Conservation (phyloP, 2,797 vertebrate genomes). For the Furcifer pardalis region DNA sequence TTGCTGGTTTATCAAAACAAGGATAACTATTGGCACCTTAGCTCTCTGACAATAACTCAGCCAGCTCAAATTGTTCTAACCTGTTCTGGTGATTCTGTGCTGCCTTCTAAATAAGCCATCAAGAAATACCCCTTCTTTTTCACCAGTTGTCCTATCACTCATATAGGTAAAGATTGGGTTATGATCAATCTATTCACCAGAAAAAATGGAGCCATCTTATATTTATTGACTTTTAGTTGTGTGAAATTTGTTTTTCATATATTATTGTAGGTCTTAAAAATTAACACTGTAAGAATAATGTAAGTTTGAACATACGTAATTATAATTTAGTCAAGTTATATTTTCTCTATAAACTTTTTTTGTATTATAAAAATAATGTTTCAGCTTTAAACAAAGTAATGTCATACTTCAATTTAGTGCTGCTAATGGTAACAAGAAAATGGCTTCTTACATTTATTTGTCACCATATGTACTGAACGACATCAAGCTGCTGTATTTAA, state of each 20-base stretch:
- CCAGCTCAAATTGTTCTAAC: neutral
- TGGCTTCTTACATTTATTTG: constrained; percentile 7
- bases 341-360: too few species aligned
- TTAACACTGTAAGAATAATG: too few species aligned
- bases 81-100: too few species aligned
- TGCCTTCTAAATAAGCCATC: neutral
- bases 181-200: neutral
- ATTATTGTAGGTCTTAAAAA: neutral
- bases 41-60: neutral
- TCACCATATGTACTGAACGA: neutral
- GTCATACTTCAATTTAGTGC: neutral
- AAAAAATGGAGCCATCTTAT: neutral
- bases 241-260: neutral
- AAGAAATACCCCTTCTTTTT: neutral
- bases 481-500: neutral
- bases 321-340: neutral
- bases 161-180: neutral
- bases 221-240: neutral
- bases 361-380: neutral
- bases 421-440: neutral
- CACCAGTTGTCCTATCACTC: neutral
- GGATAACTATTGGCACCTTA: neutral
- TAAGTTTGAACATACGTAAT: neutral
- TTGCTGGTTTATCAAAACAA: neutral
- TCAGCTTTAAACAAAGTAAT: neutral